A percentile compares a stretch with the other conserved stretches of the same genome.
These are phyloP conservation scores for Drosophila bocqueti DNA, from an alignment of 1,140 invertebrate genomes.

Conservation along the genomic window DNA sequence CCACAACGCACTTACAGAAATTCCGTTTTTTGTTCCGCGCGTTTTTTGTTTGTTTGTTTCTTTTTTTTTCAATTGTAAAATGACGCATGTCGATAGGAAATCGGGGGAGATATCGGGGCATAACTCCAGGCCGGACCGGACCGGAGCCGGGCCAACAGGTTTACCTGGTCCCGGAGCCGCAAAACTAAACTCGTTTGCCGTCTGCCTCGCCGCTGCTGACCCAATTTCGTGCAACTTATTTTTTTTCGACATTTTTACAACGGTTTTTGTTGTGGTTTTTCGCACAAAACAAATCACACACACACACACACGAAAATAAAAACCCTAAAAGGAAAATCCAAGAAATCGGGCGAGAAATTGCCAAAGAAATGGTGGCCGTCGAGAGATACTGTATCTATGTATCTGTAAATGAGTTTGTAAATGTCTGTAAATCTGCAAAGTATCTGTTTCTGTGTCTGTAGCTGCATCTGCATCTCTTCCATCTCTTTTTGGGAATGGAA, in stretches of 20 bases:
- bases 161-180: conserved; percentile 46
- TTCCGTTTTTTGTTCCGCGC: conserved; percentile 5
- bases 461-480: conserved; percentile 9
- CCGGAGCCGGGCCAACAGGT: conserved; percentile 57
- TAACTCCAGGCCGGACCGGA: conserved; percentile 34
- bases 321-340: conserved; percentile 15
- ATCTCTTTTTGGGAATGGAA: conserved; percentile 9
- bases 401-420: not conserved
- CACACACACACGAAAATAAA: not conserved
- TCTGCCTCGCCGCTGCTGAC: conserved; percentile 52
- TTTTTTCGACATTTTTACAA: conserved; percentile 75
- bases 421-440: not conserved
- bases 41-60: not conserved
- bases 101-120: conserved; percentile 17
- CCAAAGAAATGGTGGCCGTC: conserved; percentile 22
- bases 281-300: conserved; percentile 48
- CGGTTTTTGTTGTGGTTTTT: conserved; percentile 49
- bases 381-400: not conserved
- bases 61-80: conserved; percentile 19
- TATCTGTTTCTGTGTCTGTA: not conserved
- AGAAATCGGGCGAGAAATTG: conserved; percentile 15
- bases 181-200: conserved; percentile 68
- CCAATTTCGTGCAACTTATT: conserved; percentile 69
- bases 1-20: conserved; percentile 1
- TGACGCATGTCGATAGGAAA: conserved; percentile 34